These are phyloP conservation scores for Pheosia tremula DNA, from an alignment of 2,888 invertebrate genomes.

Conservation along the genomic window DNA sequence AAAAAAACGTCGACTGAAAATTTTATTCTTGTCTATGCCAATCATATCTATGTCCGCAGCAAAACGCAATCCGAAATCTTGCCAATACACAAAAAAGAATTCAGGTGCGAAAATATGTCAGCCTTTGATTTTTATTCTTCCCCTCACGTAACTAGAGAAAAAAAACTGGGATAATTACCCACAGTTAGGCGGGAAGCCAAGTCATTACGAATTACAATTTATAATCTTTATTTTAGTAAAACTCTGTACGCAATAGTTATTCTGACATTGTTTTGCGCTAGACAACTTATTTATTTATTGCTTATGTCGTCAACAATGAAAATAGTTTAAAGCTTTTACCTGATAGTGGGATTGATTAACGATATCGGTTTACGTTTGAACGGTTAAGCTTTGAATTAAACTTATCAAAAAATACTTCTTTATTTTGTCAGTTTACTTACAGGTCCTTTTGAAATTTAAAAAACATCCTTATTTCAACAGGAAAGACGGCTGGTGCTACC, in stretches of 20 bases:
- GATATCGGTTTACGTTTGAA: background rate
- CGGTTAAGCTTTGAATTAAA: too few relatives aligned
- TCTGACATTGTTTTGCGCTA: background rate
- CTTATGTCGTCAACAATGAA: background rate
- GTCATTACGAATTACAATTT: conserved; percentile 42
- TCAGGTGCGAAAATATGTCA: conserved; percentile 39
- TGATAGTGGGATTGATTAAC: background rate
- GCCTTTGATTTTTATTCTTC: conserved; percentile 26
- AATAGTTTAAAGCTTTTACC: background rate
- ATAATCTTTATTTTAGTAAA: conserved; percentile 26
- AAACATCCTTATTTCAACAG: too few relatives aligned
- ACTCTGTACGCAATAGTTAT: conserved; percentile 5
- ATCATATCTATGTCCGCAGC: conserved; percentile 18
- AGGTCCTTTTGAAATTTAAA: too few relatives aligned
- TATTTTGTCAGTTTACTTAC: too few relatives aligned
- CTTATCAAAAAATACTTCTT: too few relatives aligned
- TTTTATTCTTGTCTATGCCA: conserved; percentile 12
- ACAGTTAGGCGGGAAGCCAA: conserved; percentile 50
- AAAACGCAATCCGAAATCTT: conserved; percentile 23
- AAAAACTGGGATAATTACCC: conserved; percentile 41
- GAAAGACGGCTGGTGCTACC: too few relatives aligned
- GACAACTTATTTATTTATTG: background rate
- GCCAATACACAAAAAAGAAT: conserved; percentile 7
- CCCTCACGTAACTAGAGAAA: conserved; percentile 17
- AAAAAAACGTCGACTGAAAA: background rate